These are phyloP conservation scores for Apantesis nais DNA, from an alignment of 2,888 invertebrate genomes.

Conservation along the genomic window DNA sequence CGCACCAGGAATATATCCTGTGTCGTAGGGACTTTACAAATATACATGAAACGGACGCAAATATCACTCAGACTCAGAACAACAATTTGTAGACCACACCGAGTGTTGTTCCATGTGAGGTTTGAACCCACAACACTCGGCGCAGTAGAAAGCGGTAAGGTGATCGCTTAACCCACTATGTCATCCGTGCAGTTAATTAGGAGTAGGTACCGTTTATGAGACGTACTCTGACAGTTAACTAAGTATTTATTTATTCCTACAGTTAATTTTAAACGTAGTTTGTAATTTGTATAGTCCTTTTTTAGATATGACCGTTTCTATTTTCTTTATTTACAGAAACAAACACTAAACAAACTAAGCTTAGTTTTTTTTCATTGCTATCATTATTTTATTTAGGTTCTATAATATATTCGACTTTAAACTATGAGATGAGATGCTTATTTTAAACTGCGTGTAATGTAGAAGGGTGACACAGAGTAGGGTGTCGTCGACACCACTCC, in stretches of 20 bases:
- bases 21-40: no score
- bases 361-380: not conserved
- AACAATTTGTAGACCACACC: no score
- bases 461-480: conserved; percentile 46
- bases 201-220: no score
- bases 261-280: not conserved
- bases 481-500: conserved; percentile 62
- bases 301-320: not conserved
- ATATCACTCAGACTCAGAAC: no score
- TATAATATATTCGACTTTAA: not conserved
- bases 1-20: no score
- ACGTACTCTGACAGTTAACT: no score
- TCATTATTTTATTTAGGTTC: not conserved
- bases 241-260: not conserved
- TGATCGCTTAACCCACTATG: no score
- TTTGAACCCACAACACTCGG: no score
- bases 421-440: conserved; percentile 35
- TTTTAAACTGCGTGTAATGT: conserved; percentile 45
- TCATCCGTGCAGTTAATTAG: no score
- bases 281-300: not conserved
- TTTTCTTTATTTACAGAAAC: not conserved
- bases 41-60: no score
- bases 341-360: not conserved
- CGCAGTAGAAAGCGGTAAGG: no score
- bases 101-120: no score